Evolutionary conservation across 2,888 invertebrate genomes (phyloP), one percentile per base, ranked within the genome.

Genomic region (Andricus quercusramuli): DNA sequence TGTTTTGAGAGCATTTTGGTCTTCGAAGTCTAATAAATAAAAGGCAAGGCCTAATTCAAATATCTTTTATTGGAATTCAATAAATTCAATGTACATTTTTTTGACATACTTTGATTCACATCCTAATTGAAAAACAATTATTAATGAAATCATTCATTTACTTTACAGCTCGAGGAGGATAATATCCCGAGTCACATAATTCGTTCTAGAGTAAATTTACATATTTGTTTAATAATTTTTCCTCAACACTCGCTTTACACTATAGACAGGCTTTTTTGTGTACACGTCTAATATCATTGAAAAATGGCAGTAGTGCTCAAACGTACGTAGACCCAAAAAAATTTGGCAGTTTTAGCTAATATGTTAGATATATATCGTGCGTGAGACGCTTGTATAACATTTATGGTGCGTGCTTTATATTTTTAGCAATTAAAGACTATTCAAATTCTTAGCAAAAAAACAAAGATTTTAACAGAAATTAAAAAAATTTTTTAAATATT

Each of bases 221-320:
- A 89, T 84, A 56, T 56, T 74, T 74, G 29, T 37, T 37, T n/a
- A 32, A 32, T 74, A 56, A 32, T 87, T 88, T 86, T 87, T 86
- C 87, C 83, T 44, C 85, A 79, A 83, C 80, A 80, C 80, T 85
- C 86, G 87, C 86, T 88, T 88, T 90, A 88, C 87, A 89, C 85
- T 89, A 90, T 89, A 87, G 88, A 90, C 89, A 89, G 85, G 85
- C 85, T 81, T 81, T 90, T 78, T 80, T 84, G 81, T 82, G 80
- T 86, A 88, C 80, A 83, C 85, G 81, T 88, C 84, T 87, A 86
- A 87, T 74, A 77, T 82, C 86, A 29, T 88, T 90, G 86, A 88
- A 90, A 90, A 90, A 91, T 91, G 91, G 91, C 91, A 91, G 91
- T 91, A 89, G 88, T 90, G 89, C 89, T 89, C 87, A 90, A 90